Percentiles rank a stretch among this genome's conserved stretches.
Evolutionary conservation across 2,888 invertebrate species (phyloP).

Genomic region (Trachelus tabidus): DNA sequence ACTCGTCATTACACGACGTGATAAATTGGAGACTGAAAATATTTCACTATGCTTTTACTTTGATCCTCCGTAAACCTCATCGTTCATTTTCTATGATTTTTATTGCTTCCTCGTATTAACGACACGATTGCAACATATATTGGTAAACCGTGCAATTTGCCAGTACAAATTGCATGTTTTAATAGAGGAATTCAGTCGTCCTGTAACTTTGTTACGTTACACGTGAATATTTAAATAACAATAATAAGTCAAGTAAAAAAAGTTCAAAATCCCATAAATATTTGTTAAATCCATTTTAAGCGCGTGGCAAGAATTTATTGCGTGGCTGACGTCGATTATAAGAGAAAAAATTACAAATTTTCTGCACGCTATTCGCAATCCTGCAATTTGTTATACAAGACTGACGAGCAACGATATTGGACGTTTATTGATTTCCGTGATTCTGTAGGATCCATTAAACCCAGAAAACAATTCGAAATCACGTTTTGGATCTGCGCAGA

Average conservation of each 20-base stretch:
- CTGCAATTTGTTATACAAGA: background rate
- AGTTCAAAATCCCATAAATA: background rate
- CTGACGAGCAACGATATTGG: background rate
- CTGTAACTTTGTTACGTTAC: background rate
- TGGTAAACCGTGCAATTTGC: background rate
- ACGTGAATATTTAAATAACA: background rate
- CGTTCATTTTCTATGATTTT: background rate
- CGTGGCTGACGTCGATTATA: no score
- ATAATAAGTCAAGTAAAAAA: background rate
- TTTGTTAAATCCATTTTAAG: background rate
- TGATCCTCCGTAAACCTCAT: background rate
- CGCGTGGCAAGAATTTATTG: background rate
- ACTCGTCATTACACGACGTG: background rate
- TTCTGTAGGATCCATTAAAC: background rate
- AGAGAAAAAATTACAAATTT: no score
- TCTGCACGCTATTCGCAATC: background rate
- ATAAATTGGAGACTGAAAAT: background rate
- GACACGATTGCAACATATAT: background rate
- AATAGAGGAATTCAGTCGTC: background rate
- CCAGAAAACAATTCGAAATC: background rate
- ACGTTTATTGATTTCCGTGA: background rate
- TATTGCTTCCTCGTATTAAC: background rate
- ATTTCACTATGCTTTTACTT: background rate
- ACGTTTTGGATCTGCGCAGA: background rate
- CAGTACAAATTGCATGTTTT: background rate